A percentile compares a stretch with the other conserved stretches of the same genome.
phyloP scores from a whole-genome alignment of 2,888 invertebrate genomes.

The Neoaliturus tenellus region DNA sequence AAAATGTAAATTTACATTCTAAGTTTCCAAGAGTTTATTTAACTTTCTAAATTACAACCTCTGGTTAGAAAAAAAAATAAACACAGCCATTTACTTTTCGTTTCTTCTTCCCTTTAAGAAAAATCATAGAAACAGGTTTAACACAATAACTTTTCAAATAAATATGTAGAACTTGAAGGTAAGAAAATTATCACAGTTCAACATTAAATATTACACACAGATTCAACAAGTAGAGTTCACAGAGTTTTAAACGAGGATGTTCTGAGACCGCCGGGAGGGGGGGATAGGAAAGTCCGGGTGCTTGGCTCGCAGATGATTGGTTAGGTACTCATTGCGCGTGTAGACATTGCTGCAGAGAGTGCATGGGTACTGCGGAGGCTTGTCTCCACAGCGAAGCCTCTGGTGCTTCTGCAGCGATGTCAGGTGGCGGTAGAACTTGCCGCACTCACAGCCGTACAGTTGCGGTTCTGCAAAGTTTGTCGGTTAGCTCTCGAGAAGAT shows the following conservation, averaged over 20 bases:
- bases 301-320: conserved; percentile 10
- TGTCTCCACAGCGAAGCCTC: conserved; percentile 70
- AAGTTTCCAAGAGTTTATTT: not conserved
- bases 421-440: conserved; percentile 45
- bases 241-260: not conserved
- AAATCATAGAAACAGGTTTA: no score
- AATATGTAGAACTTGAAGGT: not conserved
- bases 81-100: not conserved
- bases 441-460: conserved; percentile 37
- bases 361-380: conserved; percentile 69
- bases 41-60: not conserved
- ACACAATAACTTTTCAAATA: no score
- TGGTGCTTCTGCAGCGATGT: conserved; percentile 55
- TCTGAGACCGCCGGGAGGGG: not conserved
- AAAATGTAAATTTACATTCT: not conserved
- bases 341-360: conserved; percentile 54
- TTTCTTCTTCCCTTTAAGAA: not conserved
- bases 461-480: not conserved
- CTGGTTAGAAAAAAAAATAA: not conserved
- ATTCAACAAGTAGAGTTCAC: not conserved
- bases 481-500: not conserved
- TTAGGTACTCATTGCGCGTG: conserved; percentile 25
- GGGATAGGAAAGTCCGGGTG: conserved; percentile 23
- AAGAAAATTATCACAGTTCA: not conserved
- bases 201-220: not conserved